Conservation (phyloP, 2,113 vertebrate genomes). For the Numenius arquata region DNA sequence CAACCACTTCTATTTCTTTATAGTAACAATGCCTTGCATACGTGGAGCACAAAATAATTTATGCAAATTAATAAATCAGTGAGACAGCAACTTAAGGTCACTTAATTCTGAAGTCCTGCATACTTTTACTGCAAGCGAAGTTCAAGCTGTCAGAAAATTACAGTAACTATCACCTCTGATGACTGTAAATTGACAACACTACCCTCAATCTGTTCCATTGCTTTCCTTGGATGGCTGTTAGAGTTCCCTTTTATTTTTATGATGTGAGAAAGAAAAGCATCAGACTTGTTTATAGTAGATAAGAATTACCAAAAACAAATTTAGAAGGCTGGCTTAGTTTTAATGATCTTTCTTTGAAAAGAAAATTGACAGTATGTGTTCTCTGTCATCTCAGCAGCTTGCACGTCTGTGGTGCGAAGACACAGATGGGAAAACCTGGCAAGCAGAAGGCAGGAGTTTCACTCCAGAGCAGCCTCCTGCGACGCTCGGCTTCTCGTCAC, state of each 20-base stretch:
- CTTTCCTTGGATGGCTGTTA: not conserved
- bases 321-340: not conserved
- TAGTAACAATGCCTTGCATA: not conserved
- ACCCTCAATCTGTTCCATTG: not conserved
- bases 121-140: not conserved
- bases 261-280: not conserved
- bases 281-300: not conserved
- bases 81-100: not conserved
- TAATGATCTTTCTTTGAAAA: not conserved
- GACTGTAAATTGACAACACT: not conserved
- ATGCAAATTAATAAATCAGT: not conserved
- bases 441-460: not conserved
- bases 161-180: not conserved
- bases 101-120: not conserved
- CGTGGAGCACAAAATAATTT: not conserved
- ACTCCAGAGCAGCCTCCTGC: not conserved
- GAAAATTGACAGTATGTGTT: not conserved
- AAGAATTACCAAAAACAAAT: not conserved
- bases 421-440: not conserved
- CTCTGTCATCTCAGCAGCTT: not conserved
- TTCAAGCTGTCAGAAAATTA: not conserved
- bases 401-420: not conserved
- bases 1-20: not conserved
- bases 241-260: not conserved
- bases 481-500: not conserved